These are phyloP conservation scores for Phenganax stokvisi DNA, from an alignment of 92 coral and sea anemone species.

Conservation along the genomic window DNA sequence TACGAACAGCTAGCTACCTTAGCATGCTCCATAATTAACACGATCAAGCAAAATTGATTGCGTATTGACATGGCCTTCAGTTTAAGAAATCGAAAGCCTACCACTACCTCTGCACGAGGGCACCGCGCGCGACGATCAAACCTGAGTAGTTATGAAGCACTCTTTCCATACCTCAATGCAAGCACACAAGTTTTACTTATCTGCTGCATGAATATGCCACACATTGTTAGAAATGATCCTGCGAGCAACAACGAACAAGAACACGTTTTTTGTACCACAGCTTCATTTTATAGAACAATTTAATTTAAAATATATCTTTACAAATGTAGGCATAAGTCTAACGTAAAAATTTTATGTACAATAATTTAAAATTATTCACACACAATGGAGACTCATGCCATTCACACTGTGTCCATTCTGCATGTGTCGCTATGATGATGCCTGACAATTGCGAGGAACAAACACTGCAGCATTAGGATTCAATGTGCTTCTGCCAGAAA, in stretches of 20 bases:
- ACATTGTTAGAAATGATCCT: too few species aligned
- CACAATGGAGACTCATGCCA: conserved; percentile 53
- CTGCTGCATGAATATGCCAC: too few species aligned
- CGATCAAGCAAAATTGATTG: too few species aligned
- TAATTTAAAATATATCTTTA: conserved; percentile 50
- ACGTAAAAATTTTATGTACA: conserved; percentile 60
- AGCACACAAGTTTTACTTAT: too few species aligned
- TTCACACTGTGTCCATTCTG: conserved; percentile 43
- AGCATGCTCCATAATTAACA: background rate
- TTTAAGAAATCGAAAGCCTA: too few species aligned
- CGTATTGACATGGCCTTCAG: too few species aligned
- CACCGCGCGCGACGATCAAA: too few species aligned
- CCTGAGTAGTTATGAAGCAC: too few species aligned
- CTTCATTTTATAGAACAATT: conserved; percentile 23
- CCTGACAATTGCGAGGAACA: conserved; percentile 58
- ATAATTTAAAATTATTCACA: conserved; percentile 49
- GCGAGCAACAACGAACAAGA: background rate
- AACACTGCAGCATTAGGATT: conserved; percentile 97
- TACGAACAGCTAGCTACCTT: conserved; percentile 3
- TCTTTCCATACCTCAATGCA: too few species aligned
- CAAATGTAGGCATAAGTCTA: conserved; percentile 60
- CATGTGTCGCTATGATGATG: conserved; percentile 53
- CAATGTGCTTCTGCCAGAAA: conserved; percentile 64
- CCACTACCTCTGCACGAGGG: too few species aligned
- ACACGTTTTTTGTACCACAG: conserved; percentile 6